These are phyloP conservation scores for Ariopsis seemanni DNA, from an alignment of 2,113 vertebrate genomes.

Conservation along the genomic window DNA sequence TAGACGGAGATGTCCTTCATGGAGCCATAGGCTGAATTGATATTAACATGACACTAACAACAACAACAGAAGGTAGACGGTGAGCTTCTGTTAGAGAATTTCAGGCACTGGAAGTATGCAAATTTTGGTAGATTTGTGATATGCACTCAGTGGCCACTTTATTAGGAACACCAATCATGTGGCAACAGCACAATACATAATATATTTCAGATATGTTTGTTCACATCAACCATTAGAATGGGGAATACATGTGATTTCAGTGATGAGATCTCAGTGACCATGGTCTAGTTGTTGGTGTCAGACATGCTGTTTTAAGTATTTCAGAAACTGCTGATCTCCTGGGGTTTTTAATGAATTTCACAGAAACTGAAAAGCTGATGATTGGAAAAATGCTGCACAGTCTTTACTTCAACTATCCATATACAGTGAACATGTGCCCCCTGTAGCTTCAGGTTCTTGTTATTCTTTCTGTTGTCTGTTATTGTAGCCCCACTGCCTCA, in stretches of 20 bases:
- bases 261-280: not conserved
- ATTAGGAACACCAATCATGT: not conserved
- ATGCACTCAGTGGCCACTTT: not conserved
- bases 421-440: not conserved
- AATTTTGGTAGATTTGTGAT: not conserved
- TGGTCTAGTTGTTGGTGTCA: not conserved
- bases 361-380: not conserved
- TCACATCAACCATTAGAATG: not conserved
- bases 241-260: not conserved
- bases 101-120: not conserved
- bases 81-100: slow-evolving; percentile 9
- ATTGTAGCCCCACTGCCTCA: not conserved
- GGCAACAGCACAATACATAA: not conserved
- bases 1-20: slow-evolving; percentile 99
- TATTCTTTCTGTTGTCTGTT: not conserved
- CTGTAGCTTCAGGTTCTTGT: not conserved
- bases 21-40: slow-evolving; percentile 92
- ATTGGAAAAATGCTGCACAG: not conserved
- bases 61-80: slow-evolving; percentile 26
- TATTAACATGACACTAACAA: slow-evolving; percentile 95
- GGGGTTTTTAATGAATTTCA: not conserved
- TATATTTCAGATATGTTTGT: not conserved
- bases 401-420: not conserved
- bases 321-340: not conserved
- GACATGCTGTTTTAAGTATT: not conserved